Evolutionary conservation across 2,888 invertebrate genomes (phyloP).

Genomic region (Thysanoteuthis rhombus): DNA sequence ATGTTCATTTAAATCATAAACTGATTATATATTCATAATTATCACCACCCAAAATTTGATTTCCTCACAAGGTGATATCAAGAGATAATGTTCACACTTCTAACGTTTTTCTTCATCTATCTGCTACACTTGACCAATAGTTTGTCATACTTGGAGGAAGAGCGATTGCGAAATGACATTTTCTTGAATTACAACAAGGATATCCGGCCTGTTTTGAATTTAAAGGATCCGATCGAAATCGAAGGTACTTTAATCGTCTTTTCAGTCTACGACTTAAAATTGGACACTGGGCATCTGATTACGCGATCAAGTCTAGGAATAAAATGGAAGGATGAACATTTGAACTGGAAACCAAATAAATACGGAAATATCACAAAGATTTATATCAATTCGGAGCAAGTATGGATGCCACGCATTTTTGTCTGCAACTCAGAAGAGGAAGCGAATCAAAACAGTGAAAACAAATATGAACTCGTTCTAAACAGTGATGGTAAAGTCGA

Average conservation of each 20-base stretch:
- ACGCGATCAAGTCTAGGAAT: background rate
- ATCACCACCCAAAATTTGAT: too few species aligned
- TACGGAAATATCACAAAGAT: background rate
- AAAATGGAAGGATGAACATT: background rate
- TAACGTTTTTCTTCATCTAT: background rate
- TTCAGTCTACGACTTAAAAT: background rate
- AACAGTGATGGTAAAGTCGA: background rate
- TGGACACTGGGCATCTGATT: background rate
- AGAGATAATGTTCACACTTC: background rate
- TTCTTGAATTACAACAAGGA: background rate
- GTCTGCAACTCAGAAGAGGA: background rate
- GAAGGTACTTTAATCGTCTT: rapidly evolving
- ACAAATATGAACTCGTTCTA: background rate
- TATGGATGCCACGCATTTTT: background rate
- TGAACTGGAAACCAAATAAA: background rate
- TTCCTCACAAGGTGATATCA: background rate
- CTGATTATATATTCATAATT: too few species aligned
- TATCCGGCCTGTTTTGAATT: background rate
- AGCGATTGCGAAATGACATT: background rate
- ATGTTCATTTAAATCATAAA: too few species aligned
- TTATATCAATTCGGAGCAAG: background rate
- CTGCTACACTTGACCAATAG: background rate
- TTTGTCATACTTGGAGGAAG: background rate
- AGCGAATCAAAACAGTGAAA: background rate
- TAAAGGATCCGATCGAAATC: background rate